Evolutionary conservation across 30 jellyfish, hydroid and myxozoan species (phyloP), one percentile per base, ranked within the genome.

Genomic region (Aurelia sp.): DNA sequence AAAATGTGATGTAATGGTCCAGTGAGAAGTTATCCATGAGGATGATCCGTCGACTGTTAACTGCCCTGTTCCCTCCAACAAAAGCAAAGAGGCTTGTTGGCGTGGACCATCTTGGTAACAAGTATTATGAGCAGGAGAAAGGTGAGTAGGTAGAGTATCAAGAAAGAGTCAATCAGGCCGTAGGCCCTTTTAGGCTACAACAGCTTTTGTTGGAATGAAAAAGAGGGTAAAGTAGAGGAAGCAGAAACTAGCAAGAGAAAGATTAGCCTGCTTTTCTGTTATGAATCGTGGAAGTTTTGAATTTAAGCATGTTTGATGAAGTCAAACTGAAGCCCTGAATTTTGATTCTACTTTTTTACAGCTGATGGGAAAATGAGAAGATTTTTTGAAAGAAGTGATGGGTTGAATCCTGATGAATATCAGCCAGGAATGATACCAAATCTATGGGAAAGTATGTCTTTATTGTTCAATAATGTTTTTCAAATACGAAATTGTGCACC

Each of bases 361-460:
- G 97, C 86, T 48, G 87, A 76, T 79, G 97, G 97, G 15, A 79
- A 74, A 81, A 74, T 27, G 77, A 80, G 81, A 41, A 76, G 97
- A 62, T 66, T 67, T 30, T 64, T 79, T 50, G 97, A 89, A 58
- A 78, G 93, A 52, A 64, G 67, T 41, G 89, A 67, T 64, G 79
- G n/a, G 31, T 10, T 81, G 53, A 62, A 76, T 22, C 97, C 89
- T 8, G 97, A 72, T 12, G 97, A 89, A 22, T 89, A 89, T 50
- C 81, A 20, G 10, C 89, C 78, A 18, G 97, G 91, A 23, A 66
- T 74, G 82, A 76, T 89, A 8, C 97, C 97, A 59, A 87, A 92
- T 33, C 92, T 81, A 74, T 89, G 97, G 97, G 91, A 89, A 89
- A 93, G 97, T 89, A 69, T 12, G 30, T 53, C 13, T 44, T 5